phyloP scores from a whole-genome alignment of 1,140 invertebrate genomes.

The Scaptomyza graminum region DNA sequence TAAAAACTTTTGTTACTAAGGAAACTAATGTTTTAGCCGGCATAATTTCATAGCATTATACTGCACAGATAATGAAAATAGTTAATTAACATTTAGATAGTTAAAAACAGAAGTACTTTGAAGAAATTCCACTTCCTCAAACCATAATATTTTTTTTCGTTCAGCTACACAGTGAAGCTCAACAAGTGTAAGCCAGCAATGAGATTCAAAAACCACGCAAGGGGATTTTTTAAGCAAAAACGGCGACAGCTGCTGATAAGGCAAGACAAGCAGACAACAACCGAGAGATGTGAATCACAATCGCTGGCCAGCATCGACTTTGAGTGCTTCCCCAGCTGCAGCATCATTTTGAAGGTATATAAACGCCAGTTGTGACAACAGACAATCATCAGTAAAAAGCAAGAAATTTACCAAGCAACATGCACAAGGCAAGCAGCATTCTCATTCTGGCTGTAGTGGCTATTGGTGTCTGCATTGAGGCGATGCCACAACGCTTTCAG shows the following conservation, averaged over 20 bases:
- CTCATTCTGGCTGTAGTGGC: slow-evolving; percentile 55
- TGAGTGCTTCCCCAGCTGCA: slow-evolving; percentile 32
- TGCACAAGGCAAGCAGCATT: slow-evolving; percentile 55
- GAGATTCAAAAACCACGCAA: neutral
- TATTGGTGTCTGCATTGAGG: slow-evolving; percentile 51
- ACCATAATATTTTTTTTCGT: neutral
- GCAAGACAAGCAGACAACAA: slow-evolving; percentile 1
- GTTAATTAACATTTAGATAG: no score
- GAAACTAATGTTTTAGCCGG: neutral
- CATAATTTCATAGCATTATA: no score
- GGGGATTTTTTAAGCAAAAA: slow-evolving; percentile 40
- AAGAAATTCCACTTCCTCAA: neutral
- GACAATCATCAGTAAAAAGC: slow-evolving; percentile 36
- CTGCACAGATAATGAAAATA: no score
- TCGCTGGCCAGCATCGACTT: neutral
- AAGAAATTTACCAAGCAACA: slow-evolving; percentile 26
- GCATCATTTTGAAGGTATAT: slow-evolving; percentile 17
- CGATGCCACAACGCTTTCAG: slow-evolving; percentile 50
- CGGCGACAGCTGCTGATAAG: slow-evolving; percentile 44
- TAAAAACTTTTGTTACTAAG: neutral
- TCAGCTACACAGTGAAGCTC: slow-evolving; percentile 7
- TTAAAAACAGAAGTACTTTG: no score
- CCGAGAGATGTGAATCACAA: slow-evolving; percentile 44
- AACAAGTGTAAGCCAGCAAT: slow-evolving; percentile 35
- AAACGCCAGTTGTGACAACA: slow-evolving; percentile 23